phyloP scores from a whole-genome alignment of 2,888 invertebrate genomes.

The Melolontha melolontha region DNA sequence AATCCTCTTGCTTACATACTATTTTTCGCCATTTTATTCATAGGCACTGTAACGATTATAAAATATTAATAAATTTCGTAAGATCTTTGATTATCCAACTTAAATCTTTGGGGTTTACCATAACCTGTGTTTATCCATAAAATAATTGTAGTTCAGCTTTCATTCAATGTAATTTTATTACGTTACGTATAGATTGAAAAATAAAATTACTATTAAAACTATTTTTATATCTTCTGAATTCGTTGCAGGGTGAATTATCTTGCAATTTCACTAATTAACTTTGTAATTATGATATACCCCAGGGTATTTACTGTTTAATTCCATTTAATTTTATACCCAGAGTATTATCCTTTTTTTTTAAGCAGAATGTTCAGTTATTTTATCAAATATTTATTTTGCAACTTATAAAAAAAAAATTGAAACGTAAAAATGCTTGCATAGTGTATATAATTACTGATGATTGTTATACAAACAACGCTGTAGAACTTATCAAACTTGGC shows the following conservation, averaged over 20 bases:
- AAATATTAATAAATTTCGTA: conserved; percentile 32
- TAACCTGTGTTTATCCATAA: conserved; percentile 1
- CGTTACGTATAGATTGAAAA: background rate
- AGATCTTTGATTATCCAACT: background rate
- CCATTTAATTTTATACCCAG: conserved; percentile 10
- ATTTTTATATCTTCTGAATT: too few species aligned
- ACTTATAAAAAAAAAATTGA: conserved; percentile 9
- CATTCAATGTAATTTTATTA: too few species aligned
- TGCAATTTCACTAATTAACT: too few species aligned
- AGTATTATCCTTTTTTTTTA: conserved; percentile 11
- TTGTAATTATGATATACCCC: conserved; percentile 30
- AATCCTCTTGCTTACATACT: conserved; percentile 44
- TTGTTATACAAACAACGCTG: too few species aligned
- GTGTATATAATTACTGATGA: too few species aligned
- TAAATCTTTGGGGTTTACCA: conserved; percentile 30
- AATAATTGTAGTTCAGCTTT: too few species aligned
- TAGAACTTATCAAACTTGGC: too few species aligned
- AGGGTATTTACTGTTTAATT: background rate
- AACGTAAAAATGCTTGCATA: conserved; percentile 14
- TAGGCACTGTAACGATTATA: conserved; percentile 44
- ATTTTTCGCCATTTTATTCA: conserved; percentile 44
- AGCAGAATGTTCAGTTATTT: background rate
- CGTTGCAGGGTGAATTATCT: background rate
- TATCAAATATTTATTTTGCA: conserved; percentile 12
- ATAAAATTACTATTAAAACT: background rate